Percentiles rank a stretch among this genome's conserved stretches.
Conservation (phyloP, 2,888 invertebrate genomes). For the Spilarctia lutea region DNA sequence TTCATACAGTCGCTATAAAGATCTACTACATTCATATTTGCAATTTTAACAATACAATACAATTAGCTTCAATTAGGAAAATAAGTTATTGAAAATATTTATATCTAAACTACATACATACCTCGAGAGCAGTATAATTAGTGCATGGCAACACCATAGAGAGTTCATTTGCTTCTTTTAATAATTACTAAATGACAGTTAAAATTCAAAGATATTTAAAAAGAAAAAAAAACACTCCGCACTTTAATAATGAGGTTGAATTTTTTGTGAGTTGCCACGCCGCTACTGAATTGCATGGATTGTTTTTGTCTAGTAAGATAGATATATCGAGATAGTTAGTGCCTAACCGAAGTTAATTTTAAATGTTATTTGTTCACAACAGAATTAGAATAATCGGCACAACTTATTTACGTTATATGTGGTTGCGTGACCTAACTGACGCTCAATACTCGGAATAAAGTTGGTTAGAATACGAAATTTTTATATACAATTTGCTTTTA, state of each 20-base stretch:
- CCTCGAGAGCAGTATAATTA: no score
- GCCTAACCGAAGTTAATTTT: not conserved
- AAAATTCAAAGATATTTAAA: no score
- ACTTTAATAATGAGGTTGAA: not conserved
- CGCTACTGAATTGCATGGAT: no score
- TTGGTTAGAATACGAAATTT: not conserved
- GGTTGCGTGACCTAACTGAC: not conserved
- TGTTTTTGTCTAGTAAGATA: no score
- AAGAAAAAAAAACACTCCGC: not conserved
- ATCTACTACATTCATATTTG: not conserved
- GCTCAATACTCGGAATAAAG: not conserved
- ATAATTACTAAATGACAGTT: not conserved
- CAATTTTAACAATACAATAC: not conserved
- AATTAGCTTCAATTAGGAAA: not conserved
- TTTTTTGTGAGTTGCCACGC: no score
- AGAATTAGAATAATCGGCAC: not conserved
- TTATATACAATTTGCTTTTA: not conserved
- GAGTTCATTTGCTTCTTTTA: no score
- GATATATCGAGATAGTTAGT: no score
- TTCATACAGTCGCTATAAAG: not conserved
- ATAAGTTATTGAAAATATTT: no score
- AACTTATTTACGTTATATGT: not conserved
- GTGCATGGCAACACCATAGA: no score
- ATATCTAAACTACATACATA: no score
- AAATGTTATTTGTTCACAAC: not conserved